Conservation (phyloP, 2,113 vertebrate species). For the Jaculus jaculus region DNA sequence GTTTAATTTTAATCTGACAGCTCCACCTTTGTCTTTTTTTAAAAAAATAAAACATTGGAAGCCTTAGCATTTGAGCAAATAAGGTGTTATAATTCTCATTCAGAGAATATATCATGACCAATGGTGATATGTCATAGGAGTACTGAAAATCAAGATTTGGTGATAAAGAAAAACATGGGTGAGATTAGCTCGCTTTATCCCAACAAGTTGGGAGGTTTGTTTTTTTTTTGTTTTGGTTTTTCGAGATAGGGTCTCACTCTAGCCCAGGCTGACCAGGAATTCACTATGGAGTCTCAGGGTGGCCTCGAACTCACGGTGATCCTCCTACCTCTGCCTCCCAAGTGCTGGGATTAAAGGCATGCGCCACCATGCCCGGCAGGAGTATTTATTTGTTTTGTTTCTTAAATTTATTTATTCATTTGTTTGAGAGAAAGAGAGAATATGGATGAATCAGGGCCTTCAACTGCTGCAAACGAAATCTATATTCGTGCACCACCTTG, state of each 20-base stretch:
- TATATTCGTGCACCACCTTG: too few species aligned
- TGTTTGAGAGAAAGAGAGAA: too few species aligned
- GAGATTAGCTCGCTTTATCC: neutral
- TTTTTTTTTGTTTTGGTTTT: neutral
- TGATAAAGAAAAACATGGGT: neutral
- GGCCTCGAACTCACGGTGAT: neutral
- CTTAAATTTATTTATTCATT: too few species aligned
- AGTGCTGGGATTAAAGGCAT: too few species aligned
- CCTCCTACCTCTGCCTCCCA: too few species aligned
- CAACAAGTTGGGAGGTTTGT: neutral
- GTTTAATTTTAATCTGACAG: neutral
- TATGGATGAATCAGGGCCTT: too few species aligned
- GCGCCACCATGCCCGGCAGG: too few species aligned
- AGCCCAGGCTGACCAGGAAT: neutral
- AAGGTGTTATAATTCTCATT: neutral
- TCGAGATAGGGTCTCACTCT: neutral
- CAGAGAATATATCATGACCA: neutral
- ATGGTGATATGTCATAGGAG: neutral
- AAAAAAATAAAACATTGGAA: neutral
- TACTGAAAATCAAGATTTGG: conserved; percentile 40
- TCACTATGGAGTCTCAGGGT: neutral
- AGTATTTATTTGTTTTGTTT: too few species aligned
- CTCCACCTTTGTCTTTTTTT: neutral
- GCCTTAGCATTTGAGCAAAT: neutral
- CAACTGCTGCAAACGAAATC: too few species aligned